Evolutionary conservation across 2,797 vertebrate genomes (phyloP), one percentile per base, ranked within the genome.

Genomic region (Jordanella pulchra): DNA sequence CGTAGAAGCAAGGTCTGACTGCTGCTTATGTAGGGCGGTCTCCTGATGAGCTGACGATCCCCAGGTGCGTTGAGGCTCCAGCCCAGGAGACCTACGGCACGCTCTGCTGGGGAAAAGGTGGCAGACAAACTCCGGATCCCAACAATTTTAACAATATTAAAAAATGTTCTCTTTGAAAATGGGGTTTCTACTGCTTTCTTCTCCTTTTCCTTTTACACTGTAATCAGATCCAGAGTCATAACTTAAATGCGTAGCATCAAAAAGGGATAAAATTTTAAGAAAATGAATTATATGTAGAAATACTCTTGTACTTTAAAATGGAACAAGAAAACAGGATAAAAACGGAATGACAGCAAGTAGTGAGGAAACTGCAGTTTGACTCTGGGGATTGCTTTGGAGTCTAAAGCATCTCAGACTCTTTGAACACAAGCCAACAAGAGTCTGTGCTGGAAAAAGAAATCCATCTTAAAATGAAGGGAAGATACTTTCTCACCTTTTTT

Each of bases 341-440:
- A 15, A 18, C 50, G 12, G 47, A 65, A 76, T 54, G 69, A 48
- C 28, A 79, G 53, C 63, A 83, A 81, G 75, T 65, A 73, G 75
- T 32, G 61, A 77, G 65, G 82, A 91, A 82, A 83, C 77, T 82
- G 74, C 76, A 76, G 76, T 81, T 75, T 58, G 45, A 77, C 89
- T 91, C 82, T 18, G 12, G 87, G 89, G 88, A 91, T 60, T 82
- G 77, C 13, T 89, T 86, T 78, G 79, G 78, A 79, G 80, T 86
- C 68, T 82, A 70, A 86, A 78, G 55, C 67, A 56, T 76, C 73
- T 84, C 71, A n/a, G 67, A 76, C 39, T 86, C 87, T 90, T 87
- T 90, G 85, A 89, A 91, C 76, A 56, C 44, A 10, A 83, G 83
- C 81, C 80, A 86, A 81, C 69, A 80, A 72, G 74, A 90, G 80